These are phyloP conservation scores for Ceratoteleas bidentatus DNA, from an alignment of 1,140 invertebrate genomes.

Conservation along the genomic window DNA sequence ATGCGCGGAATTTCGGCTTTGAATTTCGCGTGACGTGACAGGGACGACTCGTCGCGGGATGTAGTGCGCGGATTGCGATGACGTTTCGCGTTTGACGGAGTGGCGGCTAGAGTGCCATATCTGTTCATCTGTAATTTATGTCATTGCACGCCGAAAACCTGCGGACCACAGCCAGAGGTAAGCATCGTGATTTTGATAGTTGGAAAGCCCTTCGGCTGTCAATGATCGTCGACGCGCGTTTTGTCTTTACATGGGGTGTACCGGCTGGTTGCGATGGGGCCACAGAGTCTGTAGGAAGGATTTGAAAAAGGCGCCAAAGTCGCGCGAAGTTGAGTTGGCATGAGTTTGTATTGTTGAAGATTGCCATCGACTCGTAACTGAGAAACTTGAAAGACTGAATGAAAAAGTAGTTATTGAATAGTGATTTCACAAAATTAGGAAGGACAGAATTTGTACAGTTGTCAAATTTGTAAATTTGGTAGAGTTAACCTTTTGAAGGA, in stretches of 20 bases:
- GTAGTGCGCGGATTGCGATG: conserved; percentile 77
- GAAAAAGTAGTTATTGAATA: no score
- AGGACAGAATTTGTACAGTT: no score
- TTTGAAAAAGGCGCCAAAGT: neutral
- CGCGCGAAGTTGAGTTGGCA: no score
- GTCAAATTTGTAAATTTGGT: no score
- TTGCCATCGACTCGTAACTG: no score
- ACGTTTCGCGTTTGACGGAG: conserved; percentile 78
- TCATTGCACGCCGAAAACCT: conserved; percentile 64
- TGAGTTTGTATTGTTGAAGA: no score
- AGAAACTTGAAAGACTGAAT: no score
- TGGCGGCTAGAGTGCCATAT: conserved; percentile 73
- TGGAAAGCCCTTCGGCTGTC: conserved; percentile 13
- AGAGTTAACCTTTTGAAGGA: no score
- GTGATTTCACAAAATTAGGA: no score
- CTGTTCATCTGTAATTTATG: conserved; percentile 70
- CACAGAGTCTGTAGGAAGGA: neutral
- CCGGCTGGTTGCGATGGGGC: no score
- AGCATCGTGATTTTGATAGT: conserved; percentile 41
- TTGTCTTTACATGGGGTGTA: conserved; percentile 3
- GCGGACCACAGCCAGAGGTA: conserved; percentile 31
- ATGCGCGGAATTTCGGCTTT: conserved; percentile 79
- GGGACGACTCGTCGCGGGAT: conserved; percentile 71
- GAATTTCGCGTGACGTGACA: conserved; percentile 77
- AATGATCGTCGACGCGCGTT: neutral